Evolutionary conservation across 2,888 invertebrate genomes (phyloP).

Genomic region (Euplagia quadripunctaria): DNA sequence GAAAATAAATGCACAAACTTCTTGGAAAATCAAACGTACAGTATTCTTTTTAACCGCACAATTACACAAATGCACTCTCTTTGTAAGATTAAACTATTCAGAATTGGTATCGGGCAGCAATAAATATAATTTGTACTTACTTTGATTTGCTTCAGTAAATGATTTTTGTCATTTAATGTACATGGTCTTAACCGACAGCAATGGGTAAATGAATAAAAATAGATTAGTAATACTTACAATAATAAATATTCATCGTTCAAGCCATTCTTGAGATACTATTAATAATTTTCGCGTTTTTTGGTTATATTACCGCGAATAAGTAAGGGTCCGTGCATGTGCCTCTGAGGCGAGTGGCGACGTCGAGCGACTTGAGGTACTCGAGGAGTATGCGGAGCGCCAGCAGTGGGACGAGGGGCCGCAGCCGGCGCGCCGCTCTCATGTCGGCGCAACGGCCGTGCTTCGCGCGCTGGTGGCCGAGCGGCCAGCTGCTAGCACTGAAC

Average conservation of each 20-base stretch:
- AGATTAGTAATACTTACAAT: conserved; percentile 68
- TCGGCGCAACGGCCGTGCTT: conserved; percentile 49
- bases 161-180: background rate
- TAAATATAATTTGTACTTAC: background rate
- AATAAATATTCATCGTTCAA: conserved; percentile 59
- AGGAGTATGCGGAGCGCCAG: conserved; percentile 77
- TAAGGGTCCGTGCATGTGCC: conserved; percentile 44
- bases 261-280: conserved; percentile 64
- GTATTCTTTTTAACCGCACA: background rate
- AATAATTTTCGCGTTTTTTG: conserved; percentile 45
- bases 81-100: background rate
- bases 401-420: conserved; percentile 73
- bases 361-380: conserved; percentile 80
- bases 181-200: background rate
- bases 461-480: conserved; percentile 35
- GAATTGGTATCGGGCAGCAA: background rate
- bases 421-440: conserved; percentile 65
- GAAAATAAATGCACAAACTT: background rate
- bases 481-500: conserved; percentile 23
- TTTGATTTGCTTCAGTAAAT: background rate
- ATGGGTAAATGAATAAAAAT: conserved; percentile 21
- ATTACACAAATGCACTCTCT: background rate
- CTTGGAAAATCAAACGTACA: background rate
- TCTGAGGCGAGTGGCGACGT: conserved; percentile 58
- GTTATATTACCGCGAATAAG: conserved; percentile 55